A percentile compares a stretch with the other conserved stretches of the same genome.
Evolutionary conservation across 2,113 vertebrate species (phyloP).

Genomic region (Zosterops japonicus): DNA sequence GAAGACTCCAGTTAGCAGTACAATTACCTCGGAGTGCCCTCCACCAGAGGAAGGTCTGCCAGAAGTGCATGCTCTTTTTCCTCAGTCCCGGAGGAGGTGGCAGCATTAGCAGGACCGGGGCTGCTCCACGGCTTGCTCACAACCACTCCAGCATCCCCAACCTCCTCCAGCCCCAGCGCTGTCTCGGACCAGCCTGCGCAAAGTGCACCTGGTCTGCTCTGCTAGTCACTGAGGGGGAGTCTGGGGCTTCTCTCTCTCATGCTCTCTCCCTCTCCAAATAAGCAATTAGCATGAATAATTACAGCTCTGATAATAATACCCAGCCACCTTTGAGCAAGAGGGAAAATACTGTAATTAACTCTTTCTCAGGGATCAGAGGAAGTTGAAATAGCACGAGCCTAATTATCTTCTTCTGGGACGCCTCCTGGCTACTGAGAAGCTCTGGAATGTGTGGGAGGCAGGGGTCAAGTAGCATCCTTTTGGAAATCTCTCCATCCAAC

Average conservation of each 20-base stretch:
- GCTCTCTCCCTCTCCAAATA: conserved; percentile 61
- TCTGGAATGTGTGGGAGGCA: not conserved
- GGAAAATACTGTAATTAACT: conserved; percentile 70
- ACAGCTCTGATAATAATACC: conserved; percentile 64
- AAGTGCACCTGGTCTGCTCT: conserved; percentile 43
- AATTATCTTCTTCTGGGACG: not conserved
- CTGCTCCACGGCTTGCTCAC: not conserved
- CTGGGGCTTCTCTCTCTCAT: not conserved
- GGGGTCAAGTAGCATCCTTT: not conserved
- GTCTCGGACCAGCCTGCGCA: not conserved
- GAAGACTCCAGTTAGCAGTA: not conserved
- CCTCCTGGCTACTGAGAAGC: not conserved
- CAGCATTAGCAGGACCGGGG: conserved; percentile 36
- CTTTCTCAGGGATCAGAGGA: conserved; percentile 64
- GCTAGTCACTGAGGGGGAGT: not conserved
- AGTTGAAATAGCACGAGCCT: conserved; percentile 17
- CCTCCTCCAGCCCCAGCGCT: not conserved
- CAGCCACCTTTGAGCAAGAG: conserved; percentile 70
- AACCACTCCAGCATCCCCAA: not conserved
- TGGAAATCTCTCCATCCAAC: not conserved
- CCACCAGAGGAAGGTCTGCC: conserved; percentile 71
- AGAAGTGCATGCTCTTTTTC: conserved; percentile 70
- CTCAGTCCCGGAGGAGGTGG: conserved; percentile 39
- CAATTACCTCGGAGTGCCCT: conserved; percentile 71
- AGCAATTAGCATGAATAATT: conserved; percentile 78